Evolutionary conservation across 2,888 invertebrate species (phyloP), one percentile per base, ranked within the genome.

Genomic region (Trissolcus japonicus): DNA sequence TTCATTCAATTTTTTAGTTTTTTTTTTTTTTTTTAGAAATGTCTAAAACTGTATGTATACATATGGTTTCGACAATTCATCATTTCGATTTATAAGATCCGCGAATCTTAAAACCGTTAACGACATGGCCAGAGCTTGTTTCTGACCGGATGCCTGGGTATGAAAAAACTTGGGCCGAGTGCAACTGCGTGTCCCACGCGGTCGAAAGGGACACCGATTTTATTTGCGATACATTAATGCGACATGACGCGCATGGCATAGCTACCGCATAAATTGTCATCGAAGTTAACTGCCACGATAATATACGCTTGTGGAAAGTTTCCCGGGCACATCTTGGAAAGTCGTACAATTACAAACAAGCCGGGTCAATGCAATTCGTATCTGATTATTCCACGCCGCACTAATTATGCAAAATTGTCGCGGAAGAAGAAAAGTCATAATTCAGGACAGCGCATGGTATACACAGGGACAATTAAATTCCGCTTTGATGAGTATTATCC

Each of bases 151-250:
- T 72, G 57, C 68, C 54, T 29, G 29, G 25, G 35, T 65, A 67
- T 54, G 59, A 63, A 71, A 77, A 81, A 82, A 80, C 68, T 73
- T 63, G 65, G 80, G 79, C 79, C 75, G 81, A 80, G 81, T 78
- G 81, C 80, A 84, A 85, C 83, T 86, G 84, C 86, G 83, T 85
- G 86, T 86, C 85, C 85, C 84, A 79, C 81, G 85, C 83, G 82
- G 81, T 80, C 82, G 82, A 80, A 83, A 77, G 76, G 74, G 83
- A 85, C 84, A 84, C 82, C 83, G 87, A 87, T 87, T 86, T 86
- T 80, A 83, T 82, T 77, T 75, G 81, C 84, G 86, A 87, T 87
- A 86, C 86, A 86, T 86, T 86, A 86, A 87, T 86, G 86, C 85
- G 78, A 83, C 83, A 82, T 81, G 82, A 80, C 80, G 80, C 81